phyloP scores from a whole-genome alignment of 2,797 vertebrate genomes.

The Darevskia mixta region DNA sequence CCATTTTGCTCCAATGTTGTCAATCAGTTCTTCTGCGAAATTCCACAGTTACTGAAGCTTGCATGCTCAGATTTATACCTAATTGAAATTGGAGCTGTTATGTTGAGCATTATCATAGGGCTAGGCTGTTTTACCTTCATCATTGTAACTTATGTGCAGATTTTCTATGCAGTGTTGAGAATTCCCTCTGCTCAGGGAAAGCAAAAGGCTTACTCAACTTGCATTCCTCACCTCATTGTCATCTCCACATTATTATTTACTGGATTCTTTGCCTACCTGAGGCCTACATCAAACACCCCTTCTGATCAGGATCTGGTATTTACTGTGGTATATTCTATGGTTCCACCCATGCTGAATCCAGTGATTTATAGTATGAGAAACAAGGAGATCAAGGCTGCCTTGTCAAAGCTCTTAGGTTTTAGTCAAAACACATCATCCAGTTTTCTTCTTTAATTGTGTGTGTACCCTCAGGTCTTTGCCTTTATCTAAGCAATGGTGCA shows the following conservation, averaged over 20 bases:
- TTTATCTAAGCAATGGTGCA: no score
- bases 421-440: no score
- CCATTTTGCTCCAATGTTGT: slow-evolving; percentile 31
- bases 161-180: background rate
- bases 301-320: background rate
- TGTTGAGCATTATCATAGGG: background rate
- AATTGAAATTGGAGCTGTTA: background rate
- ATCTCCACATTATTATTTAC: background rate
- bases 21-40: slow-evolving; percentile 24
- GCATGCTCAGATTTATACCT: background rate
- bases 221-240: background rate
- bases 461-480: no score
- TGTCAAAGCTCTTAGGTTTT: background rate
- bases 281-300: background rate
- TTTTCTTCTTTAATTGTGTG: no score
- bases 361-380: slow-evolving; percentile 2
- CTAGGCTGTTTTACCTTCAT: slow-evolving; percentile 1
- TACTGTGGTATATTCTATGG: background rate
- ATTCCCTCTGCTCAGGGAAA: background rate
- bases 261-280: background rate
- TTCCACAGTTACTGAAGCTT: background rate
- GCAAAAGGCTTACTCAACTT: slow-evolving; percentile 8
- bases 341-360: slow-evolving; percentile 6
- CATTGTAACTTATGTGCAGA: background rate
- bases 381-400: background rate